Percentiles rank a stretch among this genome's conserved stretches.
phyloP scores from a whole-genome alignment of 1,140 invertebrate genomes.

The Aradophagus sp. region DNA sequence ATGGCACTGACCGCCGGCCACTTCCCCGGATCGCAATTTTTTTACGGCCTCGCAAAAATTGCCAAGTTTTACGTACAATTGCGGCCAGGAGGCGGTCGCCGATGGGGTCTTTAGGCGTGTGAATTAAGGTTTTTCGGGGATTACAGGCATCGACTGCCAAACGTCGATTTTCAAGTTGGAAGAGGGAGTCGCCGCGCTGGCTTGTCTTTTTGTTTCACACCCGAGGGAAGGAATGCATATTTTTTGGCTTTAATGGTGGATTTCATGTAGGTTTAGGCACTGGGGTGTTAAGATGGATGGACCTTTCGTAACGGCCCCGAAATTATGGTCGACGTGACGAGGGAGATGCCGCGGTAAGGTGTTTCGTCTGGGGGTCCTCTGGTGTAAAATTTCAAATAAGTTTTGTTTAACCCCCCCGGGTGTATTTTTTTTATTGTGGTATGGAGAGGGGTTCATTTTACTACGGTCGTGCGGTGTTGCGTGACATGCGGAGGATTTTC shows the following conservation, averaged over 20 bases:
- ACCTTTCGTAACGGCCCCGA: neutral
- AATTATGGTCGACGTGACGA: too few species aligned
- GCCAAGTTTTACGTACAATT: constrained; percentile 14
- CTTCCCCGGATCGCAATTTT: constrained; percentile 28
- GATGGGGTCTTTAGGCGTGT: constrained; percentile 24
- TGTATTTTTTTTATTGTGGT: too few species aligned
- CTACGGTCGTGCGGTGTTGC: too few species aligned
- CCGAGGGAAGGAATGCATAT: constrained; percentile 1
- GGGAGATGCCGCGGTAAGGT: too few species aligned
- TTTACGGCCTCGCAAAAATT: constrained; percentile 17
- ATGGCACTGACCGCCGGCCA: constrained; percentile 21
- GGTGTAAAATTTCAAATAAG: too few species aligned
- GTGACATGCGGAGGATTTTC: too few species aligned
- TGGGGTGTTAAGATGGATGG: constrained; percentile 12
- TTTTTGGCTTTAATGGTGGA: constrained; percentile 6
- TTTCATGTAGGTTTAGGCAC: constrained; percentile 15
- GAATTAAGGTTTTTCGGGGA: constrained; percentile 35
- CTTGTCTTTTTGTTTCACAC: constrained; percentile 10
- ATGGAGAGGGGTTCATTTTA: too few species aligned
- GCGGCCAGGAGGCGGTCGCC: neutral
- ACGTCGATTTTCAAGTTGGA: constrained; percentile 25
- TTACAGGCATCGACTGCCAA: constrained; percentile 29
- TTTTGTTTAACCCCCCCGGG: too few species aligned
- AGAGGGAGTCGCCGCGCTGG: neutral
- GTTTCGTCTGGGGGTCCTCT: too few species aligned